phyloP scores from a whole-genome alignment of 2,888 invertebrate species.

The Yponomeuta evonymella region DNA sequence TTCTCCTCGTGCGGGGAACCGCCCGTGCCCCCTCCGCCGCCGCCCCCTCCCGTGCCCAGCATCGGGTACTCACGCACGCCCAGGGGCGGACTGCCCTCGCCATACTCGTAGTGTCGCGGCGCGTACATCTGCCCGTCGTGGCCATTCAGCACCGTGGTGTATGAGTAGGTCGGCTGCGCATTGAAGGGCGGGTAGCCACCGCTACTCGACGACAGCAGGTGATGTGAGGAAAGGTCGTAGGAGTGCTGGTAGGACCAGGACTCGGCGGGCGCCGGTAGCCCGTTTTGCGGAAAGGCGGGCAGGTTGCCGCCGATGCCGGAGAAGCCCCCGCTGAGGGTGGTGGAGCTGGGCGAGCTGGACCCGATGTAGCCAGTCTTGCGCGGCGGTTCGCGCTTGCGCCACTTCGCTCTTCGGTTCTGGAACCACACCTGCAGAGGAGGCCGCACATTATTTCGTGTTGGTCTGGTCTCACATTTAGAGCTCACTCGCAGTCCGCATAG shows the following conservation, averaged over 20 bases:
- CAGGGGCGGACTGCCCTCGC: slow-evolving; percentile 78
- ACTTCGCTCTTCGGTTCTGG: slow-evolving; percentile 94
- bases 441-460: slow-evolving; percentile 22
- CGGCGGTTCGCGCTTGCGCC: slow-evolving; percentile 95
- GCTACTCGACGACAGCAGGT: slow-evolving; percentile 82
- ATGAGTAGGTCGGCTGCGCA: slow-evolving; percentile 76
- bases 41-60: slow-evolving; percentile 76
- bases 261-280: slow-evolving; percentile 81
- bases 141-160: slow-evolving; percentile 81
- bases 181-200: slow-evolving; percentile 80
- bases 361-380: slow-evolving; percentile 89
- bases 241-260: slow-evolving; percentile 88
- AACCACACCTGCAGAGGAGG: slow-evolving; percentile 81
- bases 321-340: slow-evolving; percentile 79
- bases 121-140: slow-evolving; percentile 86
- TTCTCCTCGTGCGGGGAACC: slow-evolving; percentile 78
- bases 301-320: slow-evolving; percentile 65
- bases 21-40: slow-evolving; percentile 67
- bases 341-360: slow-evolving; percentile 81
- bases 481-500: too few species aligned
- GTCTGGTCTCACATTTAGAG: too few species aligned
- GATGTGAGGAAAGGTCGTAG: slow-evolving; percentile 85
- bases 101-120: slow-evolving; percentile 78
- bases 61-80: slow-evolving; percentile 80
- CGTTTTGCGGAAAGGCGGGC: slow-evolving; percentile 76